These are phyloP conservation scores for Podarcis siculus DNA, from an alignment of 2,797 vertebrate genomes.

Conservation along the genomic window DNA sequence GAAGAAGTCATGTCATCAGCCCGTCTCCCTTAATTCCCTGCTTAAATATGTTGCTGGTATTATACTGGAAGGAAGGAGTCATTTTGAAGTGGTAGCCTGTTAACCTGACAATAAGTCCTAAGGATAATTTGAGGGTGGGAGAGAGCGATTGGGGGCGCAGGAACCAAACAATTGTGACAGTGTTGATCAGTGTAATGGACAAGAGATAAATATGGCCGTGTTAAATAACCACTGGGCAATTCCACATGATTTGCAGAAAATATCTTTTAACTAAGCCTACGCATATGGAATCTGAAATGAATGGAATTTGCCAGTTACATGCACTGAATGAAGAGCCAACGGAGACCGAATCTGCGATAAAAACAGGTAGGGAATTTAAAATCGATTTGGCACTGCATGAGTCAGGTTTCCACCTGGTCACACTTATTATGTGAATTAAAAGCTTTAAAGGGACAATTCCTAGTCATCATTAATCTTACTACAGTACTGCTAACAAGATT, in stretches of 20 bases:
- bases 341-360: constrained; percentile 85
- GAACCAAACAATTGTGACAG: too few relatives aligned
- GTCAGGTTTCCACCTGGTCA: not conserved
- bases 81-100: not conserved
- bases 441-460: not conserved
- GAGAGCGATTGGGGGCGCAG: not conserved
- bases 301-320: constrained; percentile 89
- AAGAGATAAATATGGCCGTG: not conserved
- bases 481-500: not conserved
- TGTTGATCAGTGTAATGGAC: not conserved
- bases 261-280: constrained; percentile 92
- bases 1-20: not conserved
- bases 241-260: constrained; percentile 81
- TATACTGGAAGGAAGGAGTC: not conserved
- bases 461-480: not conserved
- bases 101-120: not conserved
- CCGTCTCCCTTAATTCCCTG: not conserved
- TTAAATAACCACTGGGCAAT: constrained; percentile 19
- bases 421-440: not conserved
- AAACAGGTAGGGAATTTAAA: constrained; percentile 79
- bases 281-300: constrained; percentile 84
- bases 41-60: not conserved
- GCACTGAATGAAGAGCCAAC: constrained; percentile 85
- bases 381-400: not conserved
- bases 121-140: not conserved